phyloP scores from a whole-genome alignment of 1,140 invertebrate genomes.

The Diachasma alloeum region DNA sequence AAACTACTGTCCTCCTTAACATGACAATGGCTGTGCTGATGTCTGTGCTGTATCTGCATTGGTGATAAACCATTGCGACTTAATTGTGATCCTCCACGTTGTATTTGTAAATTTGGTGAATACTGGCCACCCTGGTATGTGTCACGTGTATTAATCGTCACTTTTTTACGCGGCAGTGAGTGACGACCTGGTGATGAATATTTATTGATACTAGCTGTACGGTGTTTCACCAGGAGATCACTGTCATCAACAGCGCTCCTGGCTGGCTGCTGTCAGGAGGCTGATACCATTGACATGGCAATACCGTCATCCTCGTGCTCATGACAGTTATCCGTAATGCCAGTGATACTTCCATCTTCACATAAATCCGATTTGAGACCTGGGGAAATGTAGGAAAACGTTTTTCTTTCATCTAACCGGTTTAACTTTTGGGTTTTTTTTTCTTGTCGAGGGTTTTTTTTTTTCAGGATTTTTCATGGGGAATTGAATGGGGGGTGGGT shows the following conservation, averaged over 20 bases:
- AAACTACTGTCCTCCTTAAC: conserved; percentile 68
- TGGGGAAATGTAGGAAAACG: conserved; percentile 6
- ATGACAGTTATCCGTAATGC: conserved; percentile 19
- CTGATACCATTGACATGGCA: conserved; percentile 67
- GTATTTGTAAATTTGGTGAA: conserved; percentile 68
- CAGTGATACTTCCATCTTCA: conserved; percentile 16
- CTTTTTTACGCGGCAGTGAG: conserved; percentile 70
- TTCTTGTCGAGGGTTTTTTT: too few species aligned
- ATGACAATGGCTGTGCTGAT: conserved; percentile 56
- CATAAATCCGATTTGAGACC: conserved; percentile 28
- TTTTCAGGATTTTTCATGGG: too few species aligned
- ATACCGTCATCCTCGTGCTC: conserved; percentile 68
- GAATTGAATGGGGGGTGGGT: too few species aligned
- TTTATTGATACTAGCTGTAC: conserved; percentile 59
- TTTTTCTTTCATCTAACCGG: too few species aligned
- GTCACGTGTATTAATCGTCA: conserved; percentile 54
- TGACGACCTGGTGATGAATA: conserved; percentile 66
- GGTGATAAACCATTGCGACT: conserved; percentile 19
- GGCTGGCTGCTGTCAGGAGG: conserved; percentile 71
- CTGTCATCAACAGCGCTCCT: conserved; percentile 53
- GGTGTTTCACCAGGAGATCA: conserved; percentile 58
- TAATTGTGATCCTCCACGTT: conserved; percentile 43
- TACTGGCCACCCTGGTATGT: conserved; percentile 67
- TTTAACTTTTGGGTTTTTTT: too few species aligned
- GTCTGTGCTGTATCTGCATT: conserved; percentile 34